A percentile compares a stretch with the other conserved stretches of the same genome.
Conservation (phyloP, 1,140 invertebrate genomes). For the Vollenhovia emeryi region DNA sequence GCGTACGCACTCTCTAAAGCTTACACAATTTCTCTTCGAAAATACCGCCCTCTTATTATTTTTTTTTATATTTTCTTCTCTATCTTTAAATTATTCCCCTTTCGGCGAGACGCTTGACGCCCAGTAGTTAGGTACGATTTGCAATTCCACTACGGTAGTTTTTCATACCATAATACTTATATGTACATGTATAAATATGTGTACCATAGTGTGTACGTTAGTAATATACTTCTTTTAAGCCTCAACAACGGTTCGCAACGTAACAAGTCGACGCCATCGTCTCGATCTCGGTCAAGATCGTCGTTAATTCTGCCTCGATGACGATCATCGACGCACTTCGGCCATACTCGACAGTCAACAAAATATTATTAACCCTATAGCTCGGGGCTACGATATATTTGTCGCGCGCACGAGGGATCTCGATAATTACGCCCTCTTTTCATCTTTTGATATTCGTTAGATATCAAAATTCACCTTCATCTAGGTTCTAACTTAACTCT, state of each 20-base stretch:
- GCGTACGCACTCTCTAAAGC: constrained; percentile 56
- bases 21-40: constrained; percentile 70
- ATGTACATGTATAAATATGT: constrained; percentile 53
- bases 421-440: background rate
- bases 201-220: constrained; percentile 43
- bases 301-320: constrained; percentile 54
- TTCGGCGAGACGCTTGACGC: constrained; percentile 41
- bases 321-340: constrained; percentile 54
- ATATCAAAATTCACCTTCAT: background rate
- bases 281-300: constrained; percentile 53
- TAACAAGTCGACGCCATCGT: constrained; percentile 40
- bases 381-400: constrained; percentile 18
- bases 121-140: constrained; percentile 68
- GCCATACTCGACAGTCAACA: constrained; percentile 39
- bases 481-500: background rate
- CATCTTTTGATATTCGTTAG: background rate
- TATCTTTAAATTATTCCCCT: constrained; percentile 9
- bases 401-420: background rate
- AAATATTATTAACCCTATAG: constrained; percentile 49
- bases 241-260: constrained; percentile 45
- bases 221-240: constrained; percentile 61
- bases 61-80: constrained; percentile 15
- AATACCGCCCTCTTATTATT: constrained; percentile 64
- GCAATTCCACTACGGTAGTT: constrained; percentile 77
- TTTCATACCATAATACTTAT: constrained; percentile 40